Conservation (phyloP, 2,797 vertebrate genomes). For the Neosilurus hyrtlii region DNA sequence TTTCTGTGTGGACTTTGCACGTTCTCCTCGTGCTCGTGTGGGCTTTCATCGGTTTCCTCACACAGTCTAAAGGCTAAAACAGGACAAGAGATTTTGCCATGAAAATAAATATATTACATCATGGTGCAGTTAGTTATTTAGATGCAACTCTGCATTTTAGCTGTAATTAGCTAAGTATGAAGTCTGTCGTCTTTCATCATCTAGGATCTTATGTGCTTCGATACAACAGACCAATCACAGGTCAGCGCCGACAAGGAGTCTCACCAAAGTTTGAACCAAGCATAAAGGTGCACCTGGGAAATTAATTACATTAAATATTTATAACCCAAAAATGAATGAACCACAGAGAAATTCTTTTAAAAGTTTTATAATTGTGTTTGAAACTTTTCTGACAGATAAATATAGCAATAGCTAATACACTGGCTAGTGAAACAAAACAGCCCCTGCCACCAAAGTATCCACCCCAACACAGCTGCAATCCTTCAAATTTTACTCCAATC, state of each 20-base stretch:
- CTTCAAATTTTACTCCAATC: neutral
- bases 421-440: slow-evolving; percentile 23
- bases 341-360: neutral
- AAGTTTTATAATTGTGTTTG: neutral
- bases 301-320: neutral
- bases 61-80: neutral
- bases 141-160: neutral
- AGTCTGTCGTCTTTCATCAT: neutral
- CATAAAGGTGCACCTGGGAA: neutral
- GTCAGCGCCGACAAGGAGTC: neutral
- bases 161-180: neutral
- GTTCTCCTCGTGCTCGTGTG: too few species aligned
- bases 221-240: neutral
- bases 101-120: neutral
- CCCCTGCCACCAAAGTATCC: slow-evolving; percentile 2
- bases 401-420: neutral
- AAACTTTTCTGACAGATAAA: neutral
- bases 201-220: neutral
- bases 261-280: neutral
- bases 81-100: neutral
- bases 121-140: neutral
- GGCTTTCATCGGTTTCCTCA: too few species aligned
- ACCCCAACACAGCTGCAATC: neutral
- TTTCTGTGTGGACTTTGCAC: too few species aligned
- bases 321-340: neutral